Conservation (phyloP, 2,888 invertebrate species). For the Pristionchus fissidentatus region DNA sequence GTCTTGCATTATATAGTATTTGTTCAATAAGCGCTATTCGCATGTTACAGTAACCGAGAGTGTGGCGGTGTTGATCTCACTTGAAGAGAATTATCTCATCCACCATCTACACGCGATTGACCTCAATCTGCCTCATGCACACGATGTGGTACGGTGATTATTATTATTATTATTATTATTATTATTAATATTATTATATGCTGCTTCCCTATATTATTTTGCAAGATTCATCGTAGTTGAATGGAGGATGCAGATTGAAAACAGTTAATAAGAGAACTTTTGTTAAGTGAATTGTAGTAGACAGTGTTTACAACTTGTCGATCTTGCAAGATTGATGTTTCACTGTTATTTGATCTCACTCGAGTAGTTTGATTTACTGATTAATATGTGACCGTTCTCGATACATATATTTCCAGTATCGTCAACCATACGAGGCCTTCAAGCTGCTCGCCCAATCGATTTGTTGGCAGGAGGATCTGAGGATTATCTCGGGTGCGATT, state of each 20-base stretch:
- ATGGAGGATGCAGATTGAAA: too few relatives aligned
- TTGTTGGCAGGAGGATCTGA: slow-evolving; percentile 9
- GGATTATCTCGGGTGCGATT: neutral
- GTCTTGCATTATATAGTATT: too few relatives aligned
- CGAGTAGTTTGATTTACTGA: too few relatives aligned
- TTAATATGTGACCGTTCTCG: too few relatives aligned
- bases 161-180: neutral
- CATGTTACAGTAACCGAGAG: slow-evolving; percentile 2
- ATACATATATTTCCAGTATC: slow-evolving; percentile 2
- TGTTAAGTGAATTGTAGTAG: too few relatives aligned
- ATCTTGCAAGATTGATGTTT: too few relatives aligned
- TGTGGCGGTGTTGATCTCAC: neutral
- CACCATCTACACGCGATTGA: slow-evolving; percentile 4
- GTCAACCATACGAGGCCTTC: slow-evolving; percentile 12
- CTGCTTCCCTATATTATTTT: neutral
- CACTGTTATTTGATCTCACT: too few relatives aligned
- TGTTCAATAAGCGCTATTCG: neutral
- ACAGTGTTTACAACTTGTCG: too few relatives aligned
- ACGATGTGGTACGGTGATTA: neutral
- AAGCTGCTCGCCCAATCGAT: slow-evolving; percentile 15
- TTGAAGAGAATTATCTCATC: neutral
- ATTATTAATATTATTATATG: neutral
- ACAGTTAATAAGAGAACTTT: too few relatives aligned
- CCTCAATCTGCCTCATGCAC: neutral
- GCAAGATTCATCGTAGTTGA: neutral